Conservation (phyloP, 2,888 invertebrate species). For the Melanophora roralis region DNA sequence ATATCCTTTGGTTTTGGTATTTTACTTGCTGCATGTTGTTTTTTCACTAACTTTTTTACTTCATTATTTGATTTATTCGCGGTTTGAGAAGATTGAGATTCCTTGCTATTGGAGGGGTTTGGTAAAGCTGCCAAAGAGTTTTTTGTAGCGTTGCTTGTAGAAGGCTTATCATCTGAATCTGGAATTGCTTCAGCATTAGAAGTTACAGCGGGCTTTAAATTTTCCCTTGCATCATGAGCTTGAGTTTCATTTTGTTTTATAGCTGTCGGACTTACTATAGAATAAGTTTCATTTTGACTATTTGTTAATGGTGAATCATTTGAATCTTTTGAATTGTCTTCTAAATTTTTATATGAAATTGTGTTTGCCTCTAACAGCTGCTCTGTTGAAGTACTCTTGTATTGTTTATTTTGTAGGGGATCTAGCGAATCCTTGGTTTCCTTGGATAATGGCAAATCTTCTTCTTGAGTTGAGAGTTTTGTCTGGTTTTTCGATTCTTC, state of each 20-base stretch:
- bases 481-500: background rate
- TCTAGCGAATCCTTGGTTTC: background rate
- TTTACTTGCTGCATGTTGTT: slow-evolving; percentile 32
- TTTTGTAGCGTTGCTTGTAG: slow-evolving; percentile 2
- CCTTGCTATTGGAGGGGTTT: slow-evolving; percentile 1
- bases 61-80: slow-evolving; percentile 23
- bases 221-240: too few relatives aligned
- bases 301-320: background rate
- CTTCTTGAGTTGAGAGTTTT: background rate
- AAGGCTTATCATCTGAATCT: background rate
- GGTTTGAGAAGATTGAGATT: background rate
- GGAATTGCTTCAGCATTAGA: background rate
- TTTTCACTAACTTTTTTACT: background rate
- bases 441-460: background rate
- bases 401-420: background rate
- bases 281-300: background rate
- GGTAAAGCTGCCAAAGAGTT: background rate
- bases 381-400: background rate
- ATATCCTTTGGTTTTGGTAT: slow-evolving; percentile 52
- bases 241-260: too few relatives aligned
- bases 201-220: too few relatives aligned
- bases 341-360: too few relatives aligned
- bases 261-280: too few relatives aligned
- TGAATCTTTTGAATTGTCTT: background rate
- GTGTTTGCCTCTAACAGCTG: background rate